Percentiles rank a stretch among this genome's conserved stretches.
phyloP scores from a whole-genome alignment of 1,140 invertebrate genomes.

The Monomorium pharaonis region DNA sequence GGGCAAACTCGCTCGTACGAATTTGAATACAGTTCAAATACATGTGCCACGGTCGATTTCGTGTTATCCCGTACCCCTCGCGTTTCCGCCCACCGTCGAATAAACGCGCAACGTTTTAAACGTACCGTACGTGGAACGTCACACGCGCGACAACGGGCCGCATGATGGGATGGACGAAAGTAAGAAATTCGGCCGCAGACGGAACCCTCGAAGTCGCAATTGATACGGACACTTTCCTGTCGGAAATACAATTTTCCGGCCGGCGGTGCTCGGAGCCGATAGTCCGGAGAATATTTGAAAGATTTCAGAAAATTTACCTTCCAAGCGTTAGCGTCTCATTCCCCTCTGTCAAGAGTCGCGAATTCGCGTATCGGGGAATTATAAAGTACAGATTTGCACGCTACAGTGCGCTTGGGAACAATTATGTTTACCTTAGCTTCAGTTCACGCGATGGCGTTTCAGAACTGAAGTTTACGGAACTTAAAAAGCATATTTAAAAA shows the following conservation, averaged over 20 bases:
- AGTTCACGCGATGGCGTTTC: no score
- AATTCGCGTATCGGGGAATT: background rate
- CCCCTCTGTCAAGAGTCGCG: background rate
- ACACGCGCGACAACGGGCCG: background rate
- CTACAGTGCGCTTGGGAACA: background rate
- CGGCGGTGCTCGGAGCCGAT: background rate
- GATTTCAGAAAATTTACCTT: background rate
- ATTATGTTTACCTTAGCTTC: background rate
- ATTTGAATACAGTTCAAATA: constrained; percentile 29
- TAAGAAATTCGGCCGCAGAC: constrained; percentile 13
- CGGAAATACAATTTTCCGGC: constrained; percentile 13
- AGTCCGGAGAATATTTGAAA: background rate
- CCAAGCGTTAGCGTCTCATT: background rate
- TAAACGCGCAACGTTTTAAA: background rate
- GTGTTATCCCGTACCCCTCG: background rate
- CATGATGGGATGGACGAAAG: background rate
- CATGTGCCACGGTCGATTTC: constrained; percentile 28
- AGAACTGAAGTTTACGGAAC: no score
- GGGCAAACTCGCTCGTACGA: constrained; percentile 12
- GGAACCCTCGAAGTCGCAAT: background rate
- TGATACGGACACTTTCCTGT: constrained; percentile 1
- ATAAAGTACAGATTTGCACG: background rate
- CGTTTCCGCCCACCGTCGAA: background rate
- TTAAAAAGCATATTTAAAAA: no score
- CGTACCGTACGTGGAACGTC: background rate